phyloP scores from a whole-genome alignment of 64 coral and sea anemone genomes.

The Porites australiensis region DNA sequence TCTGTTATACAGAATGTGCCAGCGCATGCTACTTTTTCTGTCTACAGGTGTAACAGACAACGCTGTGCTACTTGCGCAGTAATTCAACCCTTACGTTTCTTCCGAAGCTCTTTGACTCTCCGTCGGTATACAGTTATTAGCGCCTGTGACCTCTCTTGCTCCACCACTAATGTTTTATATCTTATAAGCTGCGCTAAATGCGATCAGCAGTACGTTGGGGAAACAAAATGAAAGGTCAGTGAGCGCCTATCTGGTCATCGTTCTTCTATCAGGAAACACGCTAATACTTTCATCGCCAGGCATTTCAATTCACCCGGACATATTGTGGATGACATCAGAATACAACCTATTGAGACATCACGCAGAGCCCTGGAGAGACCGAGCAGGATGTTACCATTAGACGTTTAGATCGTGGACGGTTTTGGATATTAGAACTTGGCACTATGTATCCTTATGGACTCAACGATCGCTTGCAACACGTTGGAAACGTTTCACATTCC shows the following conservation, averaged over 20 bases:
- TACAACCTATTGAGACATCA: constrained; percentile 35
- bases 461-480: no score
- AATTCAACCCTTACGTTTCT: constrained; percentile 2
- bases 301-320: constrained; percentile 36
- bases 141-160: constrained; percentile 3
- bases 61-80: constrained; percentile 7
- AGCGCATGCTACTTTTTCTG: not conserved
- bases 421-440: constrained; percentile 51
- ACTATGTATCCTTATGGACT: no score
- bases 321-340: not conserved
- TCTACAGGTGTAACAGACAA: constrained; percentile 2
- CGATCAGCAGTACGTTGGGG: no score
- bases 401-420: constrained; percentile 22
- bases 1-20: not conserved
- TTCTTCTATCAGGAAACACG: constrained; percentile 34
- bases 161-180: not conserved
- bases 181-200: no score
- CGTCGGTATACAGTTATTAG: not conserved
- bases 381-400: constrained; percentile 39
- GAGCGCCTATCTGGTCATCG: no score
- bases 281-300: constrained; percentile 1
- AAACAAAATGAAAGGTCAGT: no score
- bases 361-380: constrained; percentile 3
- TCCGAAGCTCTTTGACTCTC: constrained; percentile 16
- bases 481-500: no score